Percentiles rank a stretch among this genome's conserved stretches.
Evolutionary conservation across 2,888 invertebrate genomes (phyloP).

Genomic region (Pteria penguin): DNA sequence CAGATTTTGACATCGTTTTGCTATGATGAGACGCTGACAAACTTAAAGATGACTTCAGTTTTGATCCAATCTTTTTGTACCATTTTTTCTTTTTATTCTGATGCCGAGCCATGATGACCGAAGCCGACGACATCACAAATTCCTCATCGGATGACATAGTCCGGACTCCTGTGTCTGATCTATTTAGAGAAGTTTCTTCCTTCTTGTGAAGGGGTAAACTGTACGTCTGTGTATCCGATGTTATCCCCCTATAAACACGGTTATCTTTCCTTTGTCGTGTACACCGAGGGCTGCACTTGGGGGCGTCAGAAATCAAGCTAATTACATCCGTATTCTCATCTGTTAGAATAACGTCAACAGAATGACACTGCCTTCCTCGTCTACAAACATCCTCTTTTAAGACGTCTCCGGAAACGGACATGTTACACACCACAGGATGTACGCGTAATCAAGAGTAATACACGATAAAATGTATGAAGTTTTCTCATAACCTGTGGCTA

Average conservation of each 20-base stretch:
- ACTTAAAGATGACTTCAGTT: neutral
- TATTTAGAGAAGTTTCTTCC: neutral
- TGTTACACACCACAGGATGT: too few species aligned
- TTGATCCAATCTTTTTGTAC: slow-evolving; percentile 9
- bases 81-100: slow-evolving; percentile 47
- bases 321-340: neutral
- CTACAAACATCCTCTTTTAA: neutral
- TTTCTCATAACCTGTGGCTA: too few species aligned
- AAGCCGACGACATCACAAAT: slow-evolving; percentile 57
- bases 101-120: slow-evolving; percentile 60
- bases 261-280: too few species aligned
- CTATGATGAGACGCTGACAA: neutral
- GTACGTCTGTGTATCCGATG: too few species aligned
- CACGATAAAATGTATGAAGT: too few species aligned
- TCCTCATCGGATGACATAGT: slow-evolving; percentile 39
- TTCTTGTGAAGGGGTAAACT: neutral
- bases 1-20: neutral
- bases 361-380: neutral
- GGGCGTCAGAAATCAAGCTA: neutral
- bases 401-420: too few species aligned
- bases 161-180: neutral
- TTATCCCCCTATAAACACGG: too few species aligned
- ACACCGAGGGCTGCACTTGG: neutral
- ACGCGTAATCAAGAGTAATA: too few species aligned
- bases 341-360: neutral